phyloP scores from a whole-genome alignment of 2,888 invertebrate species.

The Cremastinae sp. region DNA sequence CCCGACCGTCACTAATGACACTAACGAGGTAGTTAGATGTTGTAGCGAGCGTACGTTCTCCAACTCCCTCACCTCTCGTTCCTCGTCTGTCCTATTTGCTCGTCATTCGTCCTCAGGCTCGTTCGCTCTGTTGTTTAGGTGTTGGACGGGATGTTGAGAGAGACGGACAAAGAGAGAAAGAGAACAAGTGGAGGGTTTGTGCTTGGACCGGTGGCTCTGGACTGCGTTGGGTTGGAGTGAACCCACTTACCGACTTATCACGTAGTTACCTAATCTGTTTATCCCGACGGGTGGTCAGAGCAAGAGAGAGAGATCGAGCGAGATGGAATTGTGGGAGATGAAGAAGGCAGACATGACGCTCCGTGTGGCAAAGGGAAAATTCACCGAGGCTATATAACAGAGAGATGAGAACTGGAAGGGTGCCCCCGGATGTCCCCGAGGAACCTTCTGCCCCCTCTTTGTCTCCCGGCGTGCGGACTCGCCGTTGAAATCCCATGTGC shows the following conservation, averaged over 20 bases:
- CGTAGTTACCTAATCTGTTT: conserved; percentile 81
- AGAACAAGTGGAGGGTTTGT: conserved; percentile 54
- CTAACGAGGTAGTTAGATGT: conserved; percentile 80
- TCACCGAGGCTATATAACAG: conserved; percentile 43
- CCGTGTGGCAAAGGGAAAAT: conserved; percentile 43
- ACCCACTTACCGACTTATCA: conserved; percentile 81
- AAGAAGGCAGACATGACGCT: conserved; percentile 46
- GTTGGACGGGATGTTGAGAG: conserved; percentile 52
- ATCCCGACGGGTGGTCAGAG: conserved; percentile 74
- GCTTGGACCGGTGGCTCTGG: conserved; percentile 63
- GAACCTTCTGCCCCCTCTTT: conserved; percentile 32
- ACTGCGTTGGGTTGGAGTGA: conserved; percentile 75
- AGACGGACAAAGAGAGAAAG: conserved; percentile 58
- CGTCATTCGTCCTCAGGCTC: conserved; percentile 40
- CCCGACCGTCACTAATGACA: conserved; percentile 79
- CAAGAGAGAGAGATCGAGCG: conserved; percentile 49
- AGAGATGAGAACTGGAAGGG: conserved; percentile 69
- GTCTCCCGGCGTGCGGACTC: conserved; percentile 6
- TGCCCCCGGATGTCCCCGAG: conserved; percentile 73
- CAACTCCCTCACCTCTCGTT: background rate
- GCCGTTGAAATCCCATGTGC: conserved; percentile 39
- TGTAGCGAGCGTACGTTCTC: conserved; percentile 73
- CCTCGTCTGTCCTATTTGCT: conserved; percentile 46
- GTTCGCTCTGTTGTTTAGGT: conserved; percentile 47
- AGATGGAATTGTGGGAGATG: conserved; percentile 51